phyloP scores from a whole-genome alignment of 35 echinoderm and acorn worm species.

The Nesometra sesokonis region DNA sequence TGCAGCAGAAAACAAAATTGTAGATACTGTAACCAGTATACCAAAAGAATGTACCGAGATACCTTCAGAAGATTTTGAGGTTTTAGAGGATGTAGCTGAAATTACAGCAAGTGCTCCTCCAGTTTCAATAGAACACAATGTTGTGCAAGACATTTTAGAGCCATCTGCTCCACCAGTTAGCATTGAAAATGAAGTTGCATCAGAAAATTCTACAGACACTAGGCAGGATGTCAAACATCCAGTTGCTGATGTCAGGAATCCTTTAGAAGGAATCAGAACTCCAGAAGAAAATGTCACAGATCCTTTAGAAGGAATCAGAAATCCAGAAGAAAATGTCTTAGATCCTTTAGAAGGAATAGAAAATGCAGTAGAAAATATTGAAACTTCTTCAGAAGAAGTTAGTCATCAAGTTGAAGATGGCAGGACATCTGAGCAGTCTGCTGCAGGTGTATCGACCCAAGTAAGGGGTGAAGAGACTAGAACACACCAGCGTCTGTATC shows the following conservation, averaged over 20 bases:
- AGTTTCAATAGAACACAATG: neutral
- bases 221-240: neutral
- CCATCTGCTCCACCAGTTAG: neutral
- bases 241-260: neutral
- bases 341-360: too few relatives aligned
- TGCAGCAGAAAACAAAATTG: neutral
- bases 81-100: neutral
- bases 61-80: neutral
- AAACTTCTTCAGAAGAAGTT: neutral
- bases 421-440: neutral
- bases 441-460: neutral
- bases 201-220: neutral
- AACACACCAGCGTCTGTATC: neutral
- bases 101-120: neutral
- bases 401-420: neutral
- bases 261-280: neutral
- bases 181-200: neutral
- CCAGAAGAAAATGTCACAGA: neutral
- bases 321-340: neutral
- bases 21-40: neutral
- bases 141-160: neutral
- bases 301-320: neutral
- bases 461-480: neutral
- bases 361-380: neutral
- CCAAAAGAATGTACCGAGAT: too few relatives aligned